These are phyloP conservation scores for Lerista edwardsae DNA, from an alignment of 2,797 vertebrate genomes.

Conservation along the genomic window DNA sequence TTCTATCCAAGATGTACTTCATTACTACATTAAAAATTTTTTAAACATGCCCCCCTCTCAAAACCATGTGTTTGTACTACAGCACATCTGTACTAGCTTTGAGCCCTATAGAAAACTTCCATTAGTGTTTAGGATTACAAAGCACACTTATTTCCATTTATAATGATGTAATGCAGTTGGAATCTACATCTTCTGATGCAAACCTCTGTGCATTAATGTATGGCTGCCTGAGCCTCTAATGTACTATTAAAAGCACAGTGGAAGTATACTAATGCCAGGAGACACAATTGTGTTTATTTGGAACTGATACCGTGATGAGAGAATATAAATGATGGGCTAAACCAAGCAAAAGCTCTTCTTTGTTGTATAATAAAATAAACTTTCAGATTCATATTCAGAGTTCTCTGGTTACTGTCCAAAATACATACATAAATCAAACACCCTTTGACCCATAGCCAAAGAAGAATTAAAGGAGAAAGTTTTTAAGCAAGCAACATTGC, in stretches of 20 bases:
- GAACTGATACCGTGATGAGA: constrained; percentile 43
- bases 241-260: constrained; percentile 53
- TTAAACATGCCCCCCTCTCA: neutral
- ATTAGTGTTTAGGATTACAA: constrained; percentile 50
- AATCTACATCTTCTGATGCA: constrained; percentile 63
- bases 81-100: constrained; percentile 56
- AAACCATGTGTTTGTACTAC: fast-evolving
- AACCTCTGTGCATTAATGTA: constrained; percentile 55
- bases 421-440: constrained; percentile 1
- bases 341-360: constrained; percentile 52
- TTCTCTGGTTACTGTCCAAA: constrained; percentile 55
- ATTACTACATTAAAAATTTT: neutral
- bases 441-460: constrained; percentile 26
- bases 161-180: constrained; percentile 64
- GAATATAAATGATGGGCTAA: constrained; percentile 41
- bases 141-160: constrained; percentile 63
- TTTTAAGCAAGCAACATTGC: neutral
- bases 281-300: constrained; percentile 56
- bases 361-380: constrained; percentile 34
- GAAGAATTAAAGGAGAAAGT: constrained; percentile 9
- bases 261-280: constrained; percentile 55
- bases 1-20: neutral
- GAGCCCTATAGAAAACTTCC: constrained; percentile 54
- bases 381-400: constrained; percentile 34
- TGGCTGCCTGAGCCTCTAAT: constrained; percentile 46